These are phyloP conservation scores for Deilephila porcellus DNA, from an alignment of 2,888 invertebrate species.

Conservation along the genomic window DNA sequence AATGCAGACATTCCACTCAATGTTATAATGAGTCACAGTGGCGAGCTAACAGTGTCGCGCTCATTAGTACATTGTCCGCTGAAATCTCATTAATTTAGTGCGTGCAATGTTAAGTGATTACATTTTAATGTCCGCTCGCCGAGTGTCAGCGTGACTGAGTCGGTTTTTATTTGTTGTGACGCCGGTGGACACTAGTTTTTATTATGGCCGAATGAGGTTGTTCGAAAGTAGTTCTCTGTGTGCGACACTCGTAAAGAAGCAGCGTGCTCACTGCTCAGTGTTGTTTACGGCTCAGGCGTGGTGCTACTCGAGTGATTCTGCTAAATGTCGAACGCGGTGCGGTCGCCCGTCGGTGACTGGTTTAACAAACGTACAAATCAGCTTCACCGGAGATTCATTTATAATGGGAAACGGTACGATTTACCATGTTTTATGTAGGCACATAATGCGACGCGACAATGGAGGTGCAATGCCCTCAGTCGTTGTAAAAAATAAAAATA, in stretches of 20 bases:
- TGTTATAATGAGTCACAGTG: conserved; percentile 76
- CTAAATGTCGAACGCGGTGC: conserved; percentile 72
- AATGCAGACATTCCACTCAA: conserved; percentile 66
- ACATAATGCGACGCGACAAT: conserved; percentile 47
- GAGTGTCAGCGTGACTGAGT: conserved; percentile 63
- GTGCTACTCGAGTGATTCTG: conserved; percentile 52
- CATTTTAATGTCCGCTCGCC: conserved; percentile 71
- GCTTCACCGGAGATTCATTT: conserved; percentile 70
- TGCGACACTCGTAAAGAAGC: conserved; percentile 49
- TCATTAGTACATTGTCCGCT: conserved; percentile 77
- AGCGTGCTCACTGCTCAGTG: conserved; percentile 60
- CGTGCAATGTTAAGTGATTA: conserved; percentile 81
- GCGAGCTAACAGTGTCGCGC: conserved; percentile 68
- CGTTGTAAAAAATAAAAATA: conserved; percentile 35
- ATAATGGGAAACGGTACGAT: conserved; percentile 79
- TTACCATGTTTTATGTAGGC: conserved; percentile 40
- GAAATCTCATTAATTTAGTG: conserved; percentile 82
- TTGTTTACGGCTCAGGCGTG: conserved; percentile 54
- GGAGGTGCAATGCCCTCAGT: conserved; percentile 42
- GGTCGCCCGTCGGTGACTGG: conserved; percentile 75
- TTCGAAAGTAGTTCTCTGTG: conserved; percentile 65
- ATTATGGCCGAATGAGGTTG: conserved; percentile 55
- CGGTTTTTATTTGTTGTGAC: conserved; percentile 66
- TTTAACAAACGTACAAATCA: conserved; percentile 72
- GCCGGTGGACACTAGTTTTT: conserved; percentile 59